Percentiles rank a stretch among this genome's conserved stretches.
phyloP scores from a whole-genome alignment of 2,888 invertebrate species.

The Cephus runcator region DNA sequence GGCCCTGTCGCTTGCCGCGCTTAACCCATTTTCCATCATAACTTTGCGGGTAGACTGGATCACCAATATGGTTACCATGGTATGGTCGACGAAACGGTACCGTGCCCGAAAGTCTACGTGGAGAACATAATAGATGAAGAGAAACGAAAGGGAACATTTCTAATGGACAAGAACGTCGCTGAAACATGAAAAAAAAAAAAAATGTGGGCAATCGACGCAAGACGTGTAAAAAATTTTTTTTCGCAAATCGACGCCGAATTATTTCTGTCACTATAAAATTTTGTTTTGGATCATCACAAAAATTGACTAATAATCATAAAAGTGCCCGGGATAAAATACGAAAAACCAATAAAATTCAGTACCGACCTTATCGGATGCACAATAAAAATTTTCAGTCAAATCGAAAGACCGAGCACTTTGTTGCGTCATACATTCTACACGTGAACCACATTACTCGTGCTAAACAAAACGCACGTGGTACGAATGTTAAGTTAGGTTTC shows the following conservation, averaged over 20 bases:
- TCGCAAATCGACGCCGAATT: no score
- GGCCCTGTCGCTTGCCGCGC: constrained; percentile 10
- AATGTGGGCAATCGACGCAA: no score
- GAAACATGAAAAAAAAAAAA: no score
- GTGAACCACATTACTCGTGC: background rate
- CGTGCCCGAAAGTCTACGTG: background rate
- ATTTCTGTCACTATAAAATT: no score
- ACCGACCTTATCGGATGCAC: background rate
- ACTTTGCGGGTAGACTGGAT: background rate
- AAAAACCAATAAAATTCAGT: background rate
- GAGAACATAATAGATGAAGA: background rate
- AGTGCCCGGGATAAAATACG: no score
- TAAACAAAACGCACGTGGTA: background rate
- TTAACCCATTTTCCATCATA: background rate
- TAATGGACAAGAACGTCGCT: no score
- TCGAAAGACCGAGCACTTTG: background rate
- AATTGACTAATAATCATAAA: no score
- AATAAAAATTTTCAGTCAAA: background rate
- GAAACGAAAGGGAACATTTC: background rate
- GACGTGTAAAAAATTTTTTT: no score
- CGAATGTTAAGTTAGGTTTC: background rate
- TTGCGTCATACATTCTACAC: background rate
- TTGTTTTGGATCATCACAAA: no score
- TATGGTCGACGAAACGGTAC: background rate
- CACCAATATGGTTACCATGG: background rate